phyloP scores from a whole-genome alignment of 1,140 invertebrate genomes.

The Drosophila triauraria region DNA sequence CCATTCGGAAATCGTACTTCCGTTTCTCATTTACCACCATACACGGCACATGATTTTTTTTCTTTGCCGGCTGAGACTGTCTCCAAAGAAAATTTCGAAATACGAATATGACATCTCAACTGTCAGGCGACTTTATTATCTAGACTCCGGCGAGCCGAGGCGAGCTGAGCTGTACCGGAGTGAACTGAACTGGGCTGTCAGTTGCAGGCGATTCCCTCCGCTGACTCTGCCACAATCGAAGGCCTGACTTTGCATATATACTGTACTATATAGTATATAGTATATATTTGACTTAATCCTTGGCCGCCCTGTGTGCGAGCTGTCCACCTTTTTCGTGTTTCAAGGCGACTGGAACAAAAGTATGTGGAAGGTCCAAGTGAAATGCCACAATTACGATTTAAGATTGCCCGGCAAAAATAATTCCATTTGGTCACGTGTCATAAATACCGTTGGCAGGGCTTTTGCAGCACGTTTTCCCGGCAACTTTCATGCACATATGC shows the following conservation, averaged over 20 bases:
- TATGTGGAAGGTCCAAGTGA: conserved; percentile 14
- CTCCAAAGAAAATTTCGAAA: conserved; percentile 19
- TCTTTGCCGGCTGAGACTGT: conserved; percentile 1
- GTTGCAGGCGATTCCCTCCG: conserved; percentile 45
- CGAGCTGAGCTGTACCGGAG: conserved; percentile 18
- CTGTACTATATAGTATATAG: neutral
- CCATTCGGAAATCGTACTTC: neutral
- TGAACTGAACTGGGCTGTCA: conserved; percentile 45
- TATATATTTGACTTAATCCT: conserved; percentile 33
- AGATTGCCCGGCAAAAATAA: conserved; percentile 41
- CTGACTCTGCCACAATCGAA: conserved; percentile 37
- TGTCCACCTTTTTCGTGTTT: conserved; percentile 73
- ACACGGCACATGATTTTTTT: neutral
- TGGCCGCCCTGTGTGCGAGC: conserved; percentile 33
- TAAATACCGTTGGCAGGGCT: conserved; percentile 41
- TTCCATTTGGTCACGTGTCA: conserved; percentile 53
- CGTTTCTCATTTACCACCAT: neutral
- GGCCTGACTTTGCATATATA: conserved; percentile 11
- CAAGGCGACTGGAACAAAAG: conserved; percentile 13
- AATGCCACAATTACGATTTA: conserved; percentile 51
- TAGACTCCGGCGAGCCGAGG: conserved; percentile 40
- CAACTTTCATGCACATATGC: conserved; percentile 39
- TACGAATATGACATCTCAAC: conserved; percentile 47
- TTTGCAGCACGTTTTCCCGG: conserved; percentile 37
- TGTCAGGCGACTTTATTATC: conserved; percentile 52